Evolutionary conservation across 1,140 invertebrate genomes (phyloP), one percentile per base, ranked within the genome.

Genomic region (Phortica variegata): DNA sequence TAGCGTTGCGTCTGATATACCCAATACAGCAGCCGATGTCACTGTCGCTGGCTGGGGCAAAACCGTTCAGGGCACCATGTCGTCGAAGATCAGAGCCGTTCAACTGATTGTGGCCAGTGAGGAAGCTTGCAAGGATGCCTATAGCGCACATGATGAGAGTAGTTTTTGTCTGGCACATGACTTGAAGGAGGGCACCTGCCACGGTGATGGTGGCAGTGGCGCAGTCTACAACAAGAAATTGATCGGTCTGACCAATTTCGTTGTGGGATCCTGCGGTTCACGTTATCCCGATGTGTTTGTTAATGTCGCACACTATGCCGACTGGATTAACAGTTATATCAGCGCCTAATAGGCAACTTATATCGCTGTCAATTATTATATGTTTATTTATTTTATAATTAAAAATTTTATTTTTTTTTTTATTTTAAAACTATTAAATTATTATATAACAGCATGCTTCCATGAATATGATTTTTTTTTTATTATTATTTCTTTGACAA

Each of bases 231-330:
- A 59, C 2, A 49, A 47, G 15, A 55, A 59, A 31, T 36, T 73
- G 2, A 31, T 73, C 1, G 71, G 63, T 0, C 8, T 74, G 3
- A 57, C 52, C 33, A 65, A 62, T 21, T 73, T 74, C 19, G 59
- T 73, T 31, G 61, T 74, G 3, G 71, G 71, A 2, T 61, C 70
- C 18, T 74, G 71, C 8, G 71, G 71, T 0, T 69, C 70, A 7
- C 62, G 66, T 2, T 74, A 73, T 37, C 70, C 71, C 2, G 66
- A 74, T 41, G 61, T 73, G 6, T 74, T 69, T 26, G 55, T 59
- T 0, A 60, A 48, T 19, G 26, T 60, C 12, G 17, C 61, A 10
- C 44, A 58, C 38, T 73, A 52, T 39, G 6, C 37, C 0, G 23
- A 41, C 0, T 74, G 71, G 71, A 49, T 74, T 9, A 40, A 63